Base-by-base conservation (phyloP, 2,113 vertebrate species). In the Mastomys natalensis region DNA sequence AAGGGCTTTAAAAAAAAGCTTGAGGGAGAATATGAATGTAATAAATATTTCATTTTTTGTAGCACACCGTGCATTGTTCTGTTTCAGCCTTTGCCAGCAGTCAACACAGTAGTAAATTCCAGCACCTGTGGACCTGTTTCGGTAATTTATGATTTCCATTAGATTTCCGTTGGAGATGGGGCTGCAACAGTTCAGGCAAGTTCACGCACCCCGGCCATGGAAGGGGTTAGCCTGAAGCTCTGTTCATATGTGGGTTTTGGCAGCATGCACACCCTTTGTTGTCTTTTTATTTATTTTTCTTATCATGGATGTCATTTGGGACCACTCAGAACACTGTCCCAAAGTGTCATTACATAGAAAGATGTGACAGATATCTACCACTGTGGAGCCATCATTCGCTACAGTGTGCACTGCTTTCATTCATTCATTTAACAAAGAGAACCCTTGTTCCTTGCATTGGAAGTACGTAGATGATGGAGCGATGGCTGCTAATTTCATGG, bases 141-240 rank as follows among this genome's bases (percentile, higher is more conserved):
- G 17, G 98, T 98, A 98, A 99, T 99, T 99, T 99, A 99, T 96
- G 98, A 97, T 98, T 98, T 98, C 98, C 98, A 98, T 99, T 98
- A 98, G 97, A 98, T 98, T 99, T 98, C 98, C 98, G 98, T 98
- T 98, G 98, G 96, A 98, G 98, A 98, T 98, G 97, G 97, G 98
- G 92, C 98, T 97, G 97, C 98, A 98, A 91, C 1, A 73, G 97
- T 97, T 98, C 97, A 95, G 97, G 95, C 96, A 98, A 97, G 98
- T 97, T 97, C 98, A 97, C 73, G 93, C 91, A 97, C 98, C 94
- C 97, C 81, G 89, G 93, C 95, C 97, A 91, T 91, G 97, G 87
- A 96, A 96, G 62, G 85, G 87, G 88, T 85, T 87, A 94, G 94
- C 66, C 92, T 78, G 66, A 87, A 93, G 81, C 80, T 94, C 1